Conservation (phyloP, 2,888 invertebrate species). For the Harpagoxenus sublaevis region DNA sequence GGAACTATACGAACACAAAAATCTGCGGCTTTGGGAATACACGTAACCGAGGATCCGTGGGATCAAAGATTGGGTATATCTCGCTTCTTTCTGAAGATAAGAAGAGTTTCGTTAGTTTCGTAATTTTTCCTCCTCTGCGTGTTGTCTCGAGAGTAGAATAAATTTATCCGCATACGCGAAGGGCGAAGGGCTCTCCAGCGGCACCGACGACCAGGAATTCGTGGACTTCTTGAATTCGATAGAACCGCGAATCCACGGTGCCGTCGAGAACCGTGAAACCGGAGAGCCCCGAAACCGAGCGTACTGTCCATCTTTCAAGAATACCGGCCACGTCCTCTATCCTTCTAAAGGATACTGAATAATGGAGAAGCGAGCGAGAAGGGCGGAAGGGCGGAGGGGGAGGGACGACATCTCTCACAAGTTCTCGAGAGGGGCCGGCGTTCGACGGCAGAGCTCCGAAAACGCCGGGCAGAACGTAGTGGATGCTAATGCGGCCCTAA, state of each 20-base stretch:
- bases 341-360: constrained; percentile 42
- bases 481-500: constrained; percentile 66
- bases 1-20: constrained; percentile 10
- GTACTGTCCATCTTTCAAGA: constrained; percentile 36
- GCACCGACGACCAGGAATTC: constrained; percentile 1
- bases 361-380: constrained; percentile 34
- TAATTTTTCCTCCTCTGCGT: not conserved
- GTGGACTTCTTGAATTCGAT: not conserved
- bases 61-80: constrained; percentile 29
- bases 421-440: constrained; percentile 33
- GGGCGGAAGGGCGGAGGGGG: not conserved
- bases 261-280: constrained; percentile 23
- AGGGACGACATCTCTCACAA: constrained; percentile 44
- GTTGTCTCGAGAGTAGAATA: constrained; percentile 13
- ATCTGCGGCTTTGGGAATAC: constrained; percentile 14
- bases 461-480: constrained; percentile 51
- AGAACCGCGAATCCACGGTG: constrained; percentile 8
- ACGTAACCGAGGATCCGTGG: constrained; percentile 38
- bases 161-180: constrained; percentile 18
- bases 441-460: constrained; percentile 25
- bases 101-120: constrained; percentile 1
- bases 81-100: not conserved
- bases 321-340: constrained; percentile 42
- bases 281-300: constrained; percentile 30
- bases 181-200: constrained; percentile 10